Evolutionary conservation across 1,140 invertebrate species (phyloP).

Genomic region (Diorhabda sublineata): DNA sequence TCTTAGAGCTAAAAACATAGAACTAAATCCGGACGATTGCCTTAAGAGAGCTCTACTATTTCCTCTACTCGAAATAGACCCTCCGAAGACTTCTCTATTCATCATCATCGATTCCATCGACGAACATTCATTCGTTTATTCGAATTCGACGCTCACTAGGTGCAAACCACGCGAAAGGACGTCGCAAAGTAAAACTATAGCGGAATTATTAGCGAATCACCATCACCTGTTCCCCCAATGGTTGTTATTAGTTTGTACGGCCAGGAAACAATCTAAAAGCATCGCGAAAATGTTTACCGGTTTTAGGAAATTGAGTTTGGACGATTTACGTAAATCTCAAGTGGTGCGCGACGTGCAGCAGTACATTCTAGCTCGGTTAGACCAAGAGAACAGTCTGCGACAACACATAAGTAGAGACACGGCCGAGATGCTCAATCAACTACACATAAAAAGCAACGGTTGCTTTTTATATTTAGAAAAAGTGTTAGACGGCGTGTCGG

Average conservation of each 20-base stretch:
- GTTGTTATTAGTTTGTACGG: slow-evolving; percentile 87
- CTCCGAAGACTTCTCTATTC: slow-evolving; percentile 77
- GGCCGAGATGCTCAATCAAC: slow-evolving; percentile 90
- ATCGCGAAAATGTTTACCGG: slow-evolving; percentile 90
- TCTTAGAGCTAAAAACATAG: slow-evolving; percentile 65
- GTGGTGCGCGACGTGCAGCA: slow-evolving; percentile 90
- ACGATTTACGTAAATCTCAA: slow-evolving; percentile 85
- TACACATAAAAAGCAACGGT: slow-evolving; percentile 95
- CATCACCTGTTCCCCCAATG: slow-evolving; percentile 92
- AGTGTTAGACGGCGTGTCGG: slow-evolving; percentile 86
- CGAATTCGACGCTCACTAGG: slow-evolving; percentile 46
- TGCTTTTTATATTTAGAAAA: slow-evolving; percentile 93
- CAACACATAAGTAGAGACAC: slow-evolving; percentile 80
- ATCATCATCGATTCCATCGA: slow-evolving; percentile 90
- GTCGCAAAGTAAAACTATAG: slow-evolving; percentile 67
- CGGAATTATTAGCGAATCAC: slow-evolving; percentile 81
- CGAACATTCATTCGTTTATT: slow-evolving; percentile 56
- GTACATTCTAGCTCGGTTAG: slow-evolving; percentile 86
- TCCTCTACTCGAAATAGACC: slow-evolving; percentile 77
- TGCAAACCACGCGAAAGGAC: slow-evolving; percentile 49
- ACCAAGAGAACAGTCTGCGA: slow-evolving; percentile 74
- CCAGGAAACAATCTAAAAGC: slow-evolving; percentile 77
- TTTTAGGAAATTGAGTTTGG: slow-evolving; percentile 87
- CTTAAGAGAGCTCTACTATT: slow-evolving; percentile 85
- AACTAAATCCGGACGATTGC: slow-evolving; percentile 83